Percentiles rank a stretch among this genome's conserved stretches.
Conservation (phyloP, 2,113 vertebrate species). For the Albula goreensis region DNA sequence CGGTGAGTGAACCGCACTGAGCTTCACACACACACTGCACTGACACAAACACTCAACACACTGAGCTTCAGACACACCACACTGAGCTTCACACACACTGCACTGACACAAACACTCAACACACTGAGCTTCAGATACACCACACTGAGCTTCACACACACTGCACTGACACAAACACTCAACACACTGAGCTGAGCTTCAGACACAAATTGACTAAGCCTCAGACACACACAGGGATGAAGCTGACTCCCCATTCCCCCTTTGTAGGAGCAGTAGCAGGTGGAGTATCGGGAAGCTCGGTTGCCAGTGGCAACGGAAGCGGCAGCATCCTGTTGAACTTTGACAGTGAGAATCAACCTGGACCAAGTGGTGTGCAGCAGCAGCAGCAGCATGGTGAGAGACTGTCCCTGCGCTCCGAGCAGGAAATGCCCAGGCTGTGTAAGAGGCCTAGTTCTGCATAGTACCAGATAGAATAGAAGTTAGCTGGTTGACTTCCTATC, state of each 20-base stretch:
- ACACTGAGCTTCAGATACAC: background rate
- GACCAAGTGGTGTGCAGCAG: constrained; percentile 32
- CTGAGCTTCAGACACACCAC: background rate
- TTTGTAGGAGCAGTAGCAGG: constrained; percentile 41
- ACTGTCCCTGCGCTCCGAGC: background rate
- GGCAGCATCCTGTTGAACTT: constrained; percentile 28
- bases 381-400: constrained; percentile 41
- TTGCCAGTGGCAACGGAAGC: constrained; percentile 46
- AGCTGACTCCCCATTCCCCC: background rate
- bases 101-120: background rate
- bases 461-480: no score
- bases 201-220: background rate
- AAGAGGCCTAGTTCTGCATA: no score
- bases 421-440: no score
- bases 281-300: constrained; percentile 45
- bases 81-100: no score
- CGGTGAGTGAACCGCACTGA: constrained; percentile 29
- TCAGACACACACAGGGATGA: background rate
- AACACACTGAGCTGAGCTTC: background rate
- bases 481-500: no score
- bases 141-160: background rate
- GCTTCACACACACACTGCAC: background rate
- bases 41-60: background rate
- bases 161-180: background rate
- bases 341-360: constrained; percentile 51